Conservation (phyloP, 2,113 vertebrate species). For the pig (Sus scrofa) region T2T-Sscrofa CM000828.6:66133001-66133500, state of each 20-base stretch:
- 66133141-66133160: not conserved
- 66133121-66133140: not conserved
- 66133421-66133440: not conserved
- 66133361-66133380: not conserved
- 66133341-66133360: not conserved
- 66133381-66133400: not conserved
- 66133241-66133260: not conserved
- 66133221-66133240: not conserved
- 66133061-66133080: not conserved
- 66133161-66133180: not conserved
- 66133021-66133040: not conserved
- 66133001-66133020: not conserved
- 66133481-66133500: not conserved
- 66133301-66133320: not conserved
- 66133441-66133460: not conserved
- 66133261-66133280: not conserved
- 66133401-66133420: not conserved
- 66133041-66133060: conserved; percentile 19
- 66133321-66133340: not conserved
- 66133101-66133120: not conserved
- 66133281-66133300: not conserved
- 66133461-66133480: not conserved
- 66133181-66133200: not conserved
- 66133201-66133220: not conserved
- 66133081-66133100: not conserved